phyloP scores from a whole-genome alignment of 2,888 invertebrate genomes.

The Philereme transversata region DNA sequence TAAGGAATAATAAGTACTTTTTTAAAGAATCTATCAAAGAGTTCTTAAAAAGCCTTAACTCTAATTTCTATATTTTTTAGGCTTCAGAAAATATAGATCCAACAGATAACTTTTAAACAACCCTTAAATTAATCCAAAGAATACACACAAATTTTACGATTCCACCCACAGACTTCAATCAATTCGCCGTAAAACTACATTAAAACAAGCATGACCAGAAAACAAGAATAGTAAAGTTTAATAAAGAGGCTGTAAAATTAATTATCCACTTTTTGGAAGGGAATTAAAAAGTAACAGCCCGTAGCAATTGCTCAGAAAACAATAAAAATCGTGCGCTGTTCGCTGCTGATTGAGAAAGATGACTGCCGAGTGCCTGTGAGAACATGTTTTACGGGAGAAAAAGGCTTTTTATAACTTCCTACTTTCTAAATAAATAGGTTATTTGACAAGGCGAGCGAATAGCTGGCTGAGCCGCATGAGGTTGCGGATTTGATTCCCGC shows the following conservation, averaged over 20 bases:
- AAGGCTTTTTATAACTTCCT: constrained; percentile 59
- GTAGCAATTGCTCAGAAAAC: constrained; percentile 72
- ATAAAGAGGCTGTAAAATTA: constrained; percentile 79
- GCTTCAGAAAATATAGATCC: no score
- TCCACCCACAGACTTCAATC: constrained; percentile 60
- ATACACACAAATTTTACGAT: constrained; percentile 1
- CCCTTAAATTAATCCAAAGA: not conserved
- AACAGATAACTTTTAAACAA: not conserved
- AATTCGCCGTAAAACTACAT: constrained; percentile 64
- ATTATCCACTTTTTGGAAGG: constrained; percentile 64
- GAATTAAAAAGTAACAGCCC: constrained; percentile 54
- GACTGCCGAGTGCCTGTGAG: constrained; percentile 70
- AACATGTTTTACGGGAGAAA: constrained; percentile 63
- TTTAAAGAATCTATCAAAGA: no score
- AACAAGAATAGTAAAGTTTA: constrained; percentile 59
- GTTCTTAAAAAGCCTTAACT: no score
- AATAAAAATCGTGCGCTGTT: constrained; percentile 76
- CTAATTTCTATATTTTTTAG: no score
- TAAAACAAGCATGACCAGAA: constrained; percentile 13
- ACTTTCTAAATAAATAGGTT: constrained; percentile 2
- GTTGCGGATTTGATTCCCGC: no score
- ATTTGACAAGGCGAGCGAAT: no score
- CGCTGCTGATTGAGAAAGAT: constrained; percentile 80
- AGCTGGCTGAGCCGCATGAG: no score
- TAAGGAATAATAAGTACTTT: no score